Base-by-base conservation (phyloP, 2,113 vertebrate genomes). In the Pseudolaguvia tuberculata region DNA sequence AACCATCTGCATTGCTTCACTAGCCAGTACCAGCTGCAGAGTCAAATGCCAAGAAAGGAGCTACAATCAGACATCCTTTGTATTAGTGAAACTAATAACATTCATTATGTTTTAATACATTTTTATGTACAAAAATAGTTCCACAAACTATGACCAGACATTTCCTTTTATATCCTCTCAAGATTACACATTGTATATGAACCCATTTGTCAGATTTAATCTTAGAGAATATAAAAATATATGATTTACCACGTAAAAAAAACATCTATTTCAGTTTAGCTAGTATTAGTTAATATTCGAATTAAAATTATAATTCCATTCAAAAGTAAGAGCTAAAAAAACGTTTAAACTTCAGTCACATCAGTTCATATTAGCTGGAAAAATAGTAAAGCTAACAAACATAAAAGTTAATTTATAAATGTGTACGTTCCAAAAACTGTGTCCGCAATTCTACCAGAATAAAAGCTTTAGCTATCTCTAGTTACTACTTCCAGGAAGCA, bases 1-100 rank as follows among this genome's bases (percentile, higher is more conserved):
- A 73, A 31, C 27, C 9, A 79, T 66, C 42, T 53, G 50, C 48
- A 66, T 29, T 18, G 48, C 55, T 61, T 66, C 61, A 27, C 15
- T 27, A 20, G 62, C 48, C n/a, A 42, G 53, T 8, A 72, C 20
- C 42, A 59, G 42, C 25, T 67, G 63, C 61, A 55, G 17, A 21
- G 17, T 31, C 13, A 13, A 18, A 8, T 31, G 27, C 14, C 57
- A 14, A 13, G 42, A 72, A 47, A 55, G 6, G 17, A 56, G 35
- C 9, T 70, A 15, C 29, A 57, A 56, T 56, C 52, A 31, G 52
- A 71, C 9, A 23, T 18, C 35, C 69, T 47, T 57, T 14, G 35
- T 71, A 27, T 57, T 20, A 25, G 4, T 17, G 2, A 42, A 67
- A 29, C 63, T 48, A 11, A 48, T 48, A 23, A 45, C 21, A 25